Conservation (phyloP, 2,113 vertebrate species). For the Edolisoma coerulescens region DNA sequence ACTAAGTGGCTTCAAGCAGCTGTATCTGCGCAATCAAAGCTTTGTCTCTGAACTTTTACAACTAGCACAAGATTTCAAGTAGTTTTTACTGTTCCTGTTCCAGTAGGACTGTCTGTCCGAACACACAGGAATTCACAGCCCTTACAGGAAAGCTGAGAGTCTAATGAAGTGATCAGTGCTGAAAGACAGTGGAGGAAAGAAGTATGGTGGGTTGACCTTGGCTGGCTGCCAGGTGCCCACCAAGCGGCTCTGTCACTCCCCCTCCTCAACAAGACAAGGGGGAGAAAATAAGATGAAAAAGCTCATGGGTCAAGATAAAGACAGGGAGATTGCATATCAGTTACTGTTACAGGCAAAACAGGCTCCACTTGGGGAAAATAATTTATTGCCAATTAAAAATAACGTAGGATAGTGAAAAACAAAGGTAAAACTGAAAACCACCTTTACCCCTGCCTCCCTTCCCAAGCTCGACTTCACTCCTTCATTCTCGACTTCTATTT, state of each 20-base stretch:
- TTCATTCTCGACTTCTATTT: rapidly evolving
- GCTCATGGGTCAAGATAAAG: background rate
- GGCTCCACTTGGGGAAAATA: background rate
- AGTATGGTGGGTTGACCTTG: background rate
- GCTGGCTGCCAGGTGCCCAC: background rate
- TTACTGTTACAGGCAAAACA: background rate
- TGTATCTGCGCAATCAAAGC: background rate
- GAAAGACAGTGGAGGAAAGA: background rate
- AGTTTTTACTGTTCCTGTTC: background rate
- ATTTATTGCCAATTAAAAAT: background rate
- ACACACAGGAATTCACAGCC: background rate
- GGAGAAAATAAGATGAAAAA: background rate
- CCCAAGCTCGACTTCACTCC: background rate
- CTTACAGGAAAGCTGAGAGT: background rate
- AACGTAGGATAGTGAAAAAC: background rate
- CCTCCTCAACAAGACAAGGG: background rate
- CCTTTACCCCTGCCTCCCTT: background rate
- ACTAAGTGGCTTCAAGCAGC: background rate
- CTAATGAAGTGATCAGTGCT: background rate
- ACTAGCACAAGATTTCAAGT: background rate
- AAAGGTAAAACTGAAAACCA: background rate
- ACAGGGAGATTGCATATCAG: background rate
- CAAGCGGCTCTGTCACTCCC: background rate
- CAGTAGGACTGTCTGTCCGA: background rate
- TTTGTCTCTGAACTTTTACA: background rate